Evolutionary conservation across 2,113 vertebrate species (phyloP), one percentile per base, ranked within the genome.

Genomic region (Pygoscelis antarcticus): DNA sequence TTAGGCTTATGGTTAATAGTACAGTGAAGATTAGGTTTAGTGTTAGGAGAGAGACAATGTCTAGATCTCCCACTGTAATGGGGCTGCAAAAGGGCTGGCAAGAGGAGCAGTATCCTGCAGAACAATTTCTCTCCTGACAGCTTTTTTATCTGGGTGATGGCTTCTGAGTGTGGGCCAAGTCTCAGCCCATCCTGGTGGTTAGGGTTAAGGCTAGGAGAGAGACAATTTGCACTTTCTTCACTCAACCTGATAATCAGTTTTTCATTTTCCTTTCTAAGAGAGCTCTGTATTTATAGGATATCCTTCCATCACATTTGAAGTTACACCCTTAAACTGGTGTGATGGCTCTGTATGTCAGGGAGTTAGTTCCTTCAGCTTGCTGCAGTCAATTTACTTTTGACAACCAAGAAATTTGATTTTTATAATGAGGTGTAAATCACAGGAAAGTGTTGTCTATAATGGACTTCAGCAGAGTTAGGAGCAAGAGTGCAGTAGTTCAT

Each of bases 321-420:
- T 90, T 97, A 62, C 27, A 94, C 89, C 86, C 84, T 70, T 54
- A 60, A 90, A 68, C 65, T 89, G 87, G 46, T 78, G 25, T 91
- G 84, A 87, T 87, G 91, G 85, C 80, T 96, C 75, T 90, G 61
- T 89, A 60, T 97, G 91, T 90, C 64, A 89, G 80, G 66, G 42
- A 93, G 89, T 82, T 84, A 61, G 95, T 95, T 96, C 72, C 58
- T 96, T 93, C 76, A 94, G 65, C 58, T 95, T 96, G 62, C 82
- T 97, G 92, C 70, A 92, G 72, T 98, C 93, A 95, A 96, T 97
- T 97, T 96, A 89, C 83, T 97, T 91, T 85, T 98, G 96, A 98
- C 96, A 97, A 90, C 75, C 78, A 96, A 96, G 92, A 97, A 96
- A 97, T 97, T 89, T 97, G 93, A 96, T 97, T 98, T 97, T 98